Percentiles rank a stretch among this genome's conserved stretches.
phyloP scores from a whole-genome alignment of 2,888 invertebrate genomes.

The Nudaria mundana region DNA sequence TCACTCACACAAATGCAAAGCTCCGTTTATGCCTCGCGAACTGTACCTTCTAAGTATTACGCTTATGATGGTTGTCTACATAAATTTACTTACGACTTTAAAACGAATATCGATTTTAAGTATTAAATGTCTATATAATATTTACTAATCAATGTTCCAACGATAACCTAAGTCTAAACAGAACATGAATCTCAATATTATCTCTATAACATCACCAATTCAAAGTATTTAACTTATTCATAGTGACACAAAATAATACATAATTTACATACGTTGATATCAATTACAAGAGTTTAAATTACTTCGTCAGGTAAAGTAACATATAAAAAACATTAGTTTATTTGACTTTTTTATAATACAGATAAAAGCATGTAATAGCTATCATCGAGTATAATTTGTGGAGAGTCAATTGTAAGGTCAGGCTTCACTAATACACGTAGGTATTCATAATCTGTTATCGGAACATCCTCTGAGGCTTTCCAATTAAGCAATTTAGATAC shows the following conservation, averaged over 20 bases:
- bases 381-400: conserved; percentile 43
- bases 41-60: too few species aligned
- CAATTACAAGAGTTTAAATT: conserved; percentile 49
- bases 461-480: conserved; percentile 62
- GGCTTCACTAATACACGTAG: conserved; percentile 39
- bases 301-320: conserved; percentile 47
- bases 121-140: too few species aligned
- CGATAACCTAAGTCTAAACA: too few species aligned
- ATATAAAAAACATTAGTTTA: conserved; percentile 54
- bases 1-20: too few species aligned
- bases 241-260: conserved; percentile 41
- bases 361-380: conserved; percentile 58
- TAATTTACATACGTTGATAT: conserved; percentile 41
- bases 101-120: too few species aligned
- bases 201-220: conserved; percentile 29
- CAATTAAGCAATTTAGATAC: conserved; percentile 82
- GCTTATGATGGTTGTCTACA: too few species aligned
- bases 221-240: conserved; percentile 36
- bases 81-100: too few species aligned
- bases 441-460: conserved; percentile 60
- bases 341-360: conserved; percentile 48
- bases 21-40: too few species aligned
- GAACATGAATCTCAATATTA: too few species aligned
- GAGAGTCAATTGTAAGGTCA: conserved; percentile 63
- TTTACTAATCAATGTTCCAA: too few species aligned